These are phyloP conservation scores for Thecophora atra DNA, from an alignment of 2,888 invertebrate genomes.

Conservation along the genomic window DNA sequence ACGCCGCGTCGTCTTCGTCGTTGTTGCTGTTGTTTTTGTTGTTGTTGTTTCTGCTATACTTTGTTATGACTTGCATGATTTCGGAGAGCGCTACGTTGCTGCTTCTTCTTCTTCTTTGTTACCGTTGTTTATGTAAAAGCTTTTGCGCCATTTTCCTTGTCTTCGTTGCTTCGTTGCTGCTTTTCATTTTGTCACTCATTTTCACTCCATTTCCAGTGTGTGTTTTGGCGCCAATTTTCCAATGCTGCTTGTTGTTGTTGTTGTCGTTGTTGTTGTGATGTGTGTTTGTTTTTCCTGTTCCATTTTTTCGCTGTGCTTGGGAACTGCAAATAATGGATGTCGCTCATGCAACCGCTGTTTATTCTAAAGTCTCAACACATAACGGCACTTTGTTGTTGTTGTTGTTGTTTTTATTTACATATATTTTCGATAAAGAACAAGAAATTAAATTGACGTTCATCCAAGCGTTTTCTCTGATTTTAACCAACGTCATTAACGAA, in stretches of 20 bases:
- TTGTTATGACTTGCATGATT: background rate
- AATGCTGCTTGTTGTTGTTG: background rate
- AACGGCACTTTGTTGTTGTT: background rate
- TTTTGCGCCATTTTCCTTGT: background rate
- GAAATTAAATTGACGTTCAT: too few species aligned
- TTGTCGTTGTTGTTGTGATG: background rate
- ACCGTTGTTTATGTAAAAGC: too few species aligned
- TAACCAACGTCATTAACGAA: too few species aligned
- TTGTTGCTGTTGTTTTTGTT: background rate
- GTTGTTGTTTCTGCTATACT: background rate
- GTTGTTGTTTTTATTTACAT: background rate
- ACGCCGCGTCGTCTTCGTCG: background rate
- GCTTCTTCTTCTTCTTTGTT: background rate
- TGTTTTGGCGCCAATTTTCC: background rate
- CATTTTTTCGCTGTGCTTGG: constrained; percentile 15
- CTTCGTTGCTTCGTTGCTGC: background rate
- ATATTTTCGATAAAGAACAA: too few species aligned
- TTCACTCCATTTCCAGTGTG: background rate
- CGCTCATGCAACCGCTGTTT: background rate
- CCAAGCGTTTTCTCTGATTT: too few species aligned
- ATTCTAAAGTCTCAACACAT: background rate
- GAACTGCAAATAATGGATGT: constrained; percentile 8
- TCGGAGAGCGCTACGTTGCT: too few species aligned
- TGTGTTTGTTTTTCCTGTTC: constrained; percentile 4
- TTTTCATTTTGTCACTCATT: background rate